Evolutionary conservation across 2,797 vertebrate genomes (phyloP).

Genomic region (Rhinichthys osculus): DNA sequence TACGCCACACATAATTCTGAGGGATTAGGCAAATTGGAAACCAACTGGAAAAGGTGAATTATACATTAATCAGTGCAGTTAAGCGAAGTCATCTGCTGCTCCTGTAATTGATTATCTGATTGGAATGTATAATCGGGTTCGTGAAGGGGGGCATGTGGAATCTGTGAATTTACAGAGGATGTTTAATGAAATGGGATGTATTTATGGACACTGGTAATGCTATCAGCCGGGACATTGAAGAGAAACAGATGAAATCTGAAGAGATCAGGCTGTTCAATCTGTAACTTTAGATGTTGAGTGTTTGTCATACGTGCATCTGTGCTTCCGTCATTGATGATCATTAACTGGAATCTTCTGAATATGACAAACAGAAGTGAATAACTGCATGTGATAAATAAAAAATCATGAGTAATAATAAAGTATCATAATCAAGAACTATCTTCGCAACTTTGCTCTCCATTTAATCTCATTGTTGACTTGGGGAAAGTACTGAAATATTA

Average conservation of each 20-base stretch:
- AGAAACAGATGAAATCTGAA: slow-evolving; percentile 27
- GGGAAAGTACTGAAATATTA: too few relatives aligned
- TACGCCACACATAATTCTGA: slow-evolving; percentile 67
- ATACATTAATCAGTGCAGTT: slow-evolving; percentile 62
- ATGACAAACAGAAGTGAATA: not conserved
- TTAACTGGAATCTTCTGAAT: not conserved
- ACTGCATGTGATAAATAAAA: not conserved
- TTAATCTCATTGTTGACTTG: too few relatives aligned
- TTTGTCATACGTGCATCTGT: slow-evolving; percentile 60
- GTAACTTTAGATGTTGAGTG: slow-evolving; percentile 61
- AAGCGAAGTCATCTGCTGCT: slow-evolving; percentile 57
- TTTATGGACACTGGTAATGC: not conserved
- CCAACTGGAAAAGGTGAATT: slow-evolving; percentile 56
- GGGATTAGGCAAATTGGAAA: slow-evolving; percentile 71
- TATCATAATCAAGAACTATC: too few relatives aligned
- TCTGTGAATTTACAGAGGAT: slow-evolving; percentile 34
- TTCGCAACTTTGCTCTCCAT: too few relatives aligned
- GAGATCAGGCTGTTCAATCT: slow-evolving; percentile 72
- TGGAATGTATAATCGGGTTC: slow-evolving; percentile 54
- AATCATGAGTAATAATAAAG: too few relatives aligned
- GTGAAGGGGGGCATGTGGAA: slow-evolving; percentile 34
- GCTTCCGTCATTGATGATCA: not conserved
- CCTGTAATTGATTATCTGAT: slow-evolving; percentile 62
- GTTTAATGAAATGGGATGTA: not conserved
- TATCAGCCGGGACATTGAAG: not conserved